Conservation (phyloP, 2,888 invertebrate species). For the Phytoseiulus persimilis region DNA sequence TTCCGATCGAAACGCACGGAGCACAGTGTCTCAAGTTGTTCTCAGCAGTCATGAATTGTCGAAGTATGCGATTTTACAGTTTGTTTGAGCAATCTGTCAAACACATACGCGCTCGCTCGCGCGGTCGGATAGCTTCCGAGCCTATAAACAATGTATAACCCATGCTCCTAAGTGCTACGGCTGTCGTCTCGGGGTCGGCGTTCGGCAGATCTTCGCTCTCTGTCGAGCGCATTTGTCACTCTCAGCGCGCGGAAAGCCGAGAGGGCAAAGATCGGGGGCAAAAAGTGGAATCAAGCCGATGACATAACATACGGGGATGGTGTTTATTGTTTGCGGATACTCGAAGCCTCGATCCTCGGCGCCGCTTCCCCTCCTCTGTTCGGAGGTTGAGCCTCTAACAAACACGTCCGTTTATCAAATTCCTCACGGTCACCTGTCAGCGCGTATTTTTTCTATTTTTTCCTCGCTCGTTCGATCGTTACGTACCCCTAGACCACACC, state of each 20-base stretch:
- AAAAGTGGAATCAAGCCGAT: neutral
- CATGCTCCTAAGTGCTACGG: neutral
- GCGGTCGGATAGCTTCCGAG: neutral
- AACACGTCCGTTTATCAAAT: conserved; percentile 5
- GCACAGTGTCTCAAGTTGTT: neutral
- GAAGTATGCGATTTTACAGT: neutral
- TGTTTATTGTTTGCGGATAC: neutral
- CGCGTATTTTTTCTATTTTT: neutral
- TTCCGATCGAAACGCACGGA: neutral
- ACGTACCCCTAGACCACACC: neutral
- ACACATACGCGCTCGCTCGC: neutral
- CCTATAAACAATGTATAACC: neutral
- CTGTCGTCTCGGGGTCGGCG: neutral
- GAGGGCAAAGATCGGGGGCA: neutral
- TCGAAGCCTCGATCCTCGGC: neutral
- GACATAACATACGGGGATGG: neutral
- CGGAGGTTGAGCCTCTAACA: neutral
- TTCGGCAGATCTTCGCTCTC: neutral
- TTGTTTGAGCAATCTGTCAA: neutral
- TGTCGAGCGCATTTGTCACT: neutral
- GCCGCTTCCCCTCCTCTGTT: neutral
- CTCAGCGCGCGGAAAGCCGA: neutral
- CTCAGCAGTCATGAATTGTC: neutral
- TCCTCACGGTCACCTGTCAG: neutral
- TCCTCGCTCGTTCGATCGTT: neutral